A percentile compares a stretch with the other conserved stretches of the same genome.
Conservation (phyloP, 2,113 vertebrate genomes). For the Pipra filicauda region DNA sequence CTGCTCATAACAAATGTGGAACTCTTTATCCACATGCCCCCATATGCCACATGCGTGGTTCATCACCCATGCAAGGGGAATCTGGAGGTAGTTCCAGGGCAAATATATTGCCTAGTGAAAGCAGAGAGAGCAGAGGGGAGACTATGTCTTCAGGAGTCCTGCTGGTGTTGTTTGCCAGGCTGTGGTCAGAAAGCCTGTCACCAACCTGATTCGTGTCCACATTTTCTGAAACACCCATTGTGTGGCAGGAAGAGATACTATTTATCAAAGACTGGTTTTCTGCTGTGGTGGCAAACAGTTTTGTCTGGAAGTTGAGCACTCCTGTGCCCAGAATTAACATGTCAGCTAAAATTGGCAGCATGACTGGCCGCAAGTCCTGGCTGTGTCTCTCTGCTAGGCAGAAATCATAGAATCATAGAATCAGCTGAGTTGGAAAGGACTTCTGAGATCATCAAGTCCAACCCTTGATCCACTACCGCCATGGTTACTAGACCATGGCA, state of each 20-base stretch:
- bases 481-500: too few relatives aligned
- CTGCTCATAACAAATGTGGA: background rate
- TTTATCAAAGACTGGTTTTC: background rate
- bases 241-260: background rate
- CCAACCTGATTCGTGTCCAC: background rate
- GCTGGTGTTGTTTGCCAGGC: background rate
- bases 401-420: background rate
- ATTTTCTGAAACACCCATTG: background rate
- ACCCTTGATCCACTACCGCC: too few relatives aligned
- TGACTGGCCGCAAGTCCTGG: background rate
- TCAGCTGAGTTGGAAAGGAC: too few relatives aligned
- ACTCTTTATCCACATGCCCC: background rate
- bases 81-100: background rate
- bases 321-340: background rate
- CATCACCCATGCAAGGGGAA: background rate
- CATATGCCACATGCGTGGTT: background rate
- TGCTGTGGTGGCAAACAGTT: background rate
- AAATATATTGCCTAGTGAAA: background rate
- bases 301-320: background rate
- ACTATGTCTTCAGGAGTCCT: background rate
- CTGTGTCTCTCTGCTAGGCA: background rate
- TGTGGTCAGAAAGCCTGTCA: background rate
- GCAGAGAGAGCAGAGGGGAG: background rate
- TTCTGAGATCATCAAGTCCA: too few relatives aligned
- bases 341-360: background rate